A percentile compares a stretch with the other conserved stretches of the same genome.
Evolutionary conservation across 2,797 vertebrate species (phyloP).

Genomic region (Poecilia gillii): DNA sequence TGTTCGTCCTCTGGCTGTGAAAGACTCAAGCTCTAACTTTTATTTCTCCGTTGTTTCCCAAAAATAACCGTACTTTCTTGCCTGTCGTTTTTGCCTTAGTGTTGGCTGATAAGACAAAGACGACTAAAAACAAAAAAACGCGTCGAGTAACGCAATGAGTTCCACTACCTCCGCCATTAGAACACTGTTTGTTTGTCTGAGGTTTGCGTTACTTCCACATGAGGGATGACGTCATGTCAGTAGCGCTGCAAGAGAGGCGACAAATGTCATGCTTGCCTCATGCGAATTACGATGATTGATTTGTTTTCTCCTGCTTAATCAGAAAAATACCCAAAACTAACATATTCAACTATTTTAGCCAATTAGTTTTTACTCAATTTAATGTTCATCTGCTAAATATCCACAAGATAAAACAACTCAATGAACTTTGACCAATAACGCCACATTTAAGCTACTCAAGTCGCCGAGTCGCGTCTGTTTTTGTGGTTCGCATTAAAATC

Average conservation of each 20-base stretch:
- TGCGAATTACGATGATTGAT: not conserved
- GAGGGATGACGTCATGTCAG: not conserved
- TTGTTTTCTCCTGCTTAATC: not conserved
- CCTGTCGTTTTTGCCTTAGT: too few species aligned
- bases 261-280: not conserved
- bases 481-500: constrained; percentile 12
- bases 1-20: too few species aligned
- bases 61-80: too few species aligned
- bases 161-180: too few species aligned
- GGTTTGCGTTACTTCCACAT: too few species aligned
- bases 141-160: too few species aligned
- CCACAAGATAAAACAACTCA: not conserved
- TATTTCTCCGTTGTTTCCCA: too few species aligned
- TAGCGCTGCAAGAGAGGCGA: not conserved
- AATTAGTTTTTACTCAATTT: not conserved
- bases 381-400: not conserved
- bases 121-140: too few species aligned
- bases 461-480: constrained; percentile 20
- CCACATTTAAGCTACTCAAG: constrained; percentile 38
- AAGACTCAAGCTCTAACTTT: too few species aligned
- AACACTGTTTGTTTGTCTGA: too few species aligned
- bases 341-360: not conserved
- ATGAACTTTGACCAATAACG: constrained; percentile 4
- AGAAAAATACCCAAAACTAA: not conserved
- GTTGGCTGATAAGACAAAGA: too few species aligned